These are phyloP conservation scores for Elephantulus edwardii DNA, from an alignment of 2,113 vertebrate genomes.

Conservation along the genomic window DNA sequence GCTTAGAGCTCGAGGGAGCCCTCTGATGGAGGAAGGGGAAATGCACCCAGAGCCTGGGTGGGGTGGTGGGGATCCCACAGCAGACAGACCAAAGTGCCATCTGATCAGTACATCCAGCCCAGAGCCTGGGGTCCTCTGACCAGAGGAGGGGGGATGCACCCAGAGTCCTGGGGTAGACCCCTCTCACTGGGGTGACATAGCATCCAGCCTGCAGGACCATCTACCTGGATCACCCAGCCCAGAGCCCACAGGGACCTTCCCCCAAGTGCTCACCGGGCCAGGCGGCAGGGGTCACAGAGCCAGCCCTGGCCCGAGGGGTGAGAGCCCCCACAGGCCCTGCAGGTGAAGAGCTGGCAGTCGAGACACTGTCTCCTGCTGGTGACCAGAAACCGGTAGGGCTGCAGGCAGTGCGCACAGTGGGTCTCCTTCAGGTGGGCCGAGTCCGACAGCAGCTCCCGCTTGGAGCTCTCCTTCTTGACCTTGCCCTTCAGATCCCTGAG, in stretches of 20 bases:
- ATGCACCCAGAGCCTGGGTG: too few relatives aligned
- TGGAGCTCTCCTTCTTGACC: slow-evolving; percentile 89
- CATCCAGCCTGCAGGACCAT: not conserved
- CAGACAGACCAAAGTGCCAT: too few relatives aligned
- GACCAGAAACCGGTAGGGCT: slow-evolving; percentile 91
- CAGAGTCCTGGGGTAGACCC: too few relatives aligned
- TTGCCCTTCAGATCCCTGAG: slow-evolving; percentile 90
- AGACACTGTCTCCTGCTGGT: slow-evolving; percentile 90
- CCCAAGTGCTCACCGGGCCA: slow-evolving; percentile 86
- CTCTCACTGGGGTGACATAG: not conserved
- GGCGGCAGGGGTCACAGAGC: slow-evolving; percentile 91
- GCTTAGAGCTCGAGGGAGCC: too few relatives aligned
- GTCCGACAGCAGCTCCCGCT: slow-evolving; percentile 86
- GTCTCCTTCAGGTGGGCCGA: slow-evolving; percentile 86
- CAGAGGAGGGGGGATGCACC: too few relatives aligned
- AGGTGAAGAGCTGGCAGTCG: slow-evolving; percentile 89
- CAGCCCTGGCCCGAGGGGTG: slow-evolving; percentile 90
- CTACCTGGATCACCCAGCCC: not conserved
- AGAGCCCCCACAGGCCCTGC: slow-evolving; percentile 89
- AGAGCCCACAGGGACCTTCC: rapidly evolving
- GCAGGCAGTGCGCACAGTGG: slow-evolving; percentile 92
- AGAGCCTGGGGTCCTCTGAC: too few relatives aligned
- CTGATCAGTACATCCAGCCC: too few relatives aligned
- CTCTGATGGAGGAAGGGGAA: too few relatives aligned
- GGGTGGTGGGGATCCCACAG: too few relatives aligned